A percentile compares a stretch with the other conserved stretches of the same genome.
Evolutionary conservation across 2,888 invertebrate genomes (phyloP).

Genomic region (Noctua fimbriata): DNA sequence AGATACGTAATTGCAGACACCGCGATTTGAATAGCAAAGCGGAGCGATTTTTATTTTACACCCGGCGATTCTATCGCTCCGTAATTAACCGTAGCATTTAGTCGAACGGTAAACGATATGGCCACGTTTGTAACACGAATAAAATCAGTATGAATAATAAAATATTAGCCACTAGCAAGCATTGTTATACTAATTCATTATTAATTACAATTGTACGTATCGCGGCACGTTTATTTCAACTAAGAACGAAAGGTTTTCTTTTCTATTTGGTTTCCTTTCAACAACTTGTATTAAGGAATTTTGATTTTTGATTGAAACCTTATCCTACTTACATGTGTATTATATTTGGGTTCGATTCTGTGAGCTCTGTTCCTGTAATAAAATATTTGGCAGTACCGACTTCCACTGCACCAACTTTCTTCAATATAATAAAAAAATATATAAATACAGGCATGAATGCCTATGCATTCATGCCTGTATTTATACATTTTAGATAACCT

Average conservation of each 20-base stretch:
- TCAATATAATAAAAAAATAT: background rate
- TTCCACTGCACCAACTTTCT: background rate
- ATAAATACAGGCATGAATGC: too few species aligned
- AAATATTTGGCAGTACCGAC: background rate
- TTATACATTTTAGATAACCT: too few species aligned
- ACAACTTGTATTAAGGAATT: constrained; percentile 22
- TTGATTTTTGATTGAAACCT: constrained; percentile 22
- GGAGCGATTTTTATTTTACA: constrained; percentile 85
- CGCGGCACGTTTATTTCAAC: constrained; percentile 53
- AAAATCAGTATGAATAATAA: constrained; percentile 77
- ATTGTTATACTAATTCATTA: constrained; percentile 71
- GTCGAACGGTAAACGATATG: constrained; percentile 81
- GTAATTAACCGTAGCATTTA: constrained; percentile 87
- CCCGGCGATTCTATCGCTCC: constrained; percentile 82
- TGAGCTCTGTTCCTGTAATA: background rate
- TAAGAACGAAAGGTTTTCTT: constrained; percentile 42
- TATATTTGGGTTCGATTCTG: background rate
- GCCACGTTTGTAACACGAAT: constrained; percentile 72
- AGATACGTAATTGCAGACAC: constrained; percentile 81
- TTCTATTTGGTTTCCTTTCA: constrained; percentile 45
- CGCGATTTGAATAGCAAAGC: constrained; percentile 86
- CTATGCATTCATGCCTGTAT: too few species aligned
- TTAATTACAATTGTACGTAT: constrained; percentile 66
- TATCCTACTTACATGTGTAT: background rate
- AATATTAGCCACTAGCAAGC: constrained; percentile 70